Evolutionary conservation across 2,797 vertebrate species (phyloP).

Genomic region (Xerus rutilus): DNA sequence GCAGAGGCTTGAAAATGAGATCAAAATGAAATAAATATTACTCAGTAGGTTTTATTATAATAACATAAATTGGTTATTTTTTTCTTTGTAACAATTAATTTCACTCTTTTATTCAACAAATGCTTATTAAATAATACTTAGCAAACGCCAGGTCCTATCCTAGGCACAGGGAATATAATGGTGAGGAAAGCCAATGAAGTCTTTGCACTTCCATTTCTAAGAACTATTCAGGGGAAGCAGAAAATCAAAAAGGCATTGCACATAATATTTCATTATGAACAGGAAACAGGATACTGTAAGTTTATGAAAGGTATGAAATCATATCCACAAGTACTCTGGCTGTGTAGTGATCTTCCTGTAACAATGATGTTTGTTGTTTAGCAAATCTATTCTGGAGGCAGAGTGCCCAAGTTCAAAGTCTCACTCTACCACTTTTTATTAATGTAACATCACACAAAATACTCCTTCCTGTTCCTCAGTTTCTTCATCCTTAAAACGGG

Average conservation of each 20-base stretch:
- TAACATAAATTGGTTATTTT: not conserved
- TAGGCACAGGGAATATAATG: not conserved
- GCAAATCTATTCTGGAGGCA: not conserved
- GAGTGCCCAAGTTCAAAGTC: not conserved
- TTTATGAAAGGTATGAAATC: not conserved
- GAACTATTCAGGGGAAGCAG: not conserved
- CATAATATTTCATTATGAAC: not conserved
- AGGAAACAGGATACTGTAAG: not conserved
- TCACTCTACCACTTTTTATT: not conserved
- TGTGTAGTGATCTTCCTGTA: not conserved
- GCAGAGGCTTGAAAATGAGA: not conserved
- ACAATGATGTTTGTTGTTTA: not conserved
- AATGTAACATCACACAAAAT: not conserved
- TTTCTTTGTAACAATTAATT: not conserved
- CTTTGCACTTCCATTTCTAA: not conserved
- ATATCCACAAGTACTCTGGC: not conserved
- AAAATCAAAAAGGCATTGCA: not conserved
- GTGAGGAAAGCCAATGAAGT: not conserved
- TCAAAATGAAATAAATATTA: not conserved
- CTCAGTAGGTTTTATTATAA: conserved; percentile 1
- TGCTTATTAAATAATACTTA: not conserved
- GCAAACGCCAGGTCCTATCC: not conserved
- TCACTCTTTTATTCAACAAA: not conserved
- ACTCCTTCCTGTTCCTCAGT: not conserved
- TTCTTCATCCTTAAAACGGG: not conserved